Conservation (phyloP, 2,113 vertebrate genomes). For the Caranx melampygus region DNA sequence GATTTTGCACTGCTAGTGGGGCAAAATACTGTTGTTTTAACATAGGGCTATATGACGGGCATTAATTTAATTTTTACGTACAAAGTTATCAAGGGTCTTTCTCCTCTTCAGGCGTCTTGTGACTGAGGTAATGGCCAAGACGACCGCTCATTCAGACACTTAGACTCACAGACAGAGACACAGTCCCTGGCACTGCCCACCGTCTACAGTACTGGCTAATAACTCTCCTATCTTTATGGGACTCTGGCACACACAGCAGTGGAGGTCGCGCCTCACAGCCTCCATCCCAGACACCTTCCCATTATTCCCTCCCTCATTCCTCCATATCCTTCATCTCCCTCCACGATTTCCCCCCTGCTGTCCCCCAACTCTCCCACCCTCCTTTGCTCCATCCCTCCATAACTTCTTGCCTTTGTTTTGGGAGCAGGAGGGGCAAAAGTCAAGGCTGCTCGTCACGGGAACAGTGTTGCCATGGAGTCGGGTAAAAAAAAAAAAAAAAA, state of each 20-base stretch:
- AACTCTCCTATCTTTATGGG: constrained; percentile 71
- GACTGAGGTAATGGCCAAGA: neutral
- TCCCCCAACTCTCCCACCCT: constrained; percentile 15
- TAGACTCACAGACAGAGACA: constrained; percentile 35
- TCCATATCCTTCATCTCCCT: constrained; percentile 49
- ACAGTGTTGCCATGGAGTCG: constrained; percentile 79
- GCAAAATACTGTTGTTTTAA: no score
- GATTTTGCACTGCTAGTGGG: neutral
- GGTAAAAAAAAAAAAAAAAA: constrained; percentile 37
- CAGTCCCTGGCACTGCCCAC: constrained; percentile 52
- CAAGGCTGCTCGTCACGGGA: constrained; percentile 69
- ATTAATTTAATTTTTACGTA: no score
- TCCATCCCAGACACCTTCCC: constrained; percentile 72
- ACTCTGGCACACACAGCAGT: constrained; percentile 52
- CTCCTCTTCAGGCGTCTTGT: neutral
- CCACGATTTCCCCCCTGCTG: constrained; percentile 8
- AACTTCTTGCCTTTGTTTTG: constrained; percentile 79
- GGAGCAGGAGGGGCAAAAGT: constrained; percentile 76
- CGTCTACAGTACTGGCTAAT: constrained; percentile 41
- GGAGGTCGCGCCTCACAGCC: constrained; percentile 71
- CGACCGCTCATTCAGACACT: constrained; percentile 3
- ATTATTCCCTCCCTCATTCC: constrained; percentile 58
- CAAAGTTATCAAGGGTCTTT: neutral
- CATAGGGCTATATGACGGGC: no score
- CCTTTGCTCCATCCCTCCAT: constrained; percentile 43